phyloP scores from a whole-genome alignment of 2,797 vertebrate species.

The Buphagus erythrorhynchus region DNA sequence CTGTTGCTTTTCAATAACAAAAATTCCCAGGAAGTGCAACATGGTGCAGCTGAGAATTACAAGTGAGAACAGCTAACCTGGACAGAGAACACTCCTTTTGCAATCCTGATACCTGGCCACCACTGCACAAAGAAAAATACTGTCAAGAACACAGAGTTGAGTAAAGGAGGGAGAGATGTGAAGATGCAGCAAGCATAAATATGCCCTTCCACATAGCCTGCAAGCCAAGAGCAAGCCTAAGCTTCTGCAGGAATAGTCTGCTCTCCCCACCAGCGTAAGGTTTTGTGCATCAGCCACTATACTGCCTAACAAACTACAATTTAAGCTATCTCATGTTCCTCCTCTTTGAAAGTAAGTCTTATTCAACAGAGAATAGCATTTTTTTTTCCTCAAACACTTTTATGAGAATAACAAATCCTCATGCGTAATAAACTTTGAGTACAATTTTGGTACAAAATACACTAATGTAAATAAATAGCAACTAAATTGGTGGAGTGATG shows the following conservation, averaged over 20 bases:
- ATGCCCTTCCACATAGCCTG: neutral
- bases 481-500: neutral
- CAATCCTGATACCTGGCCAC: neutral
- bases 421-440: neutral
- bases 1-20: neutral
- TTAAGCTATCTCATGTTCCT: neutral
- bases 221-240: neutral
- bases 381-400: neutral
- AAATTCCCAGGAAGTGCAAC: neutral
- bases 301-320: neutral
- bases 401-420: neutral
- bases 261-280: rapidly evolving
- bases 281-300: neutral
- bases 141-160: rapidly evolving
- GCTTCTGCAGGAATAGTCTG: neutral
- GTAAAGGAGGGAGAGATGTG: neutral
- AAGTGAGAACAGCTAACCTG: neutral
- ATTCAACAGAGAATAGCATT: neutral
- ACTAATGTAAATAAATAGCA: neutral
- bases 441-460: neutral
- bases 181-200: neutral
- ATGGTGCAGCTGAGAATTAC: neutral
- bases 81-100: rapidly evolving
- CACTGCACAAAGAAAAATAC: neutral
- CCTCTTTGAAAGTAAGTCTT: neutral